Base-by-base conservation (phyloP, 2,113 vertebrate genomes). In the Pogonocichla stellata region DNA sequence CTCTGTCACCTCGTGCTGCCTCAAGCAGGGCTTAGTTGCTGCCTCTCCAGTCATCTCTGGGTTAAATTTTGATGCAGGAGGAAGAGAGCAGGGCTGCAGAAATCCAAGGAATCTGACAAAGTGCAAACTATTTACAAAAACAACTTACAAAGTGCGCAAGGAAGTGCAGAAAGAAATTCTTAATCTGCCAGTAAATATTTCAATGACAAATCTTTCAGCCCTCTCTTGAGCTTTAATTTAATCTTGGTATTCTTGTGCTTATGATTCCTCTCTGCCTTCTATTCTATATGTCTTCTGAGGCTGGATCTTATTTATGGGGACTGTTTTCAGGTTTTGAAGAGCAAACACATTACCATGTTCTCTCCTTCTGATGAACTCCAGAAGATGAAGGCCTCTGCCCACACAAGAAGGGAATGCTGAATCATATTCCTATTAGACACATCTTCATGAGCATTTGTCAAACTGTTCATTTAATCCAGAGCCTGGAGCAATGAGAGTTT, bases 401-500 rank as follows among this genome's bases (percentile, higher is more conserved):
- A 42, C 17, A 29, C 6, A 54, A 71, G 36, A 73, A 11, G 50
- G 34, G 48, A 67, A 79, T 72, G 70, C 40, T 47, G 47, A 93
- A 72, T 93, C 40, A 51, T 82, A 28, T 69, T 88, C 24, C 29
- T 53, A 1, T 86, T 82, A 75, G 65, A 80, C 66, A 42, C 51
- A 56, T 88, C 28, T 93, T 86, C 22, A 24, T 57, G 82, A 95
- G 67, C 53, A 57, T 92, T 79, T 80, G 57, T 86, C 86, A 92
- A 75, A 51, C 14, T 72, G 74, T 34, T 90, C 20, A 33, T 78
- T 92, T 82, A 34, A 57, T 50, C 42, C n/a, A 5, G 38, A 87
- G 79, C 91, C 88, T 77, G 66, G 73, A 94, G 94, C 91, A 86
- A 25, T 25, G 65, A 64, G 14, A 70, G n/a, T 7, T 93, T 86